These are phyloP conservation scores for Ceratotherium simum DNA, from an alignment of 2,113 vertebrate species.

Conservation along the genomic window DNA sequence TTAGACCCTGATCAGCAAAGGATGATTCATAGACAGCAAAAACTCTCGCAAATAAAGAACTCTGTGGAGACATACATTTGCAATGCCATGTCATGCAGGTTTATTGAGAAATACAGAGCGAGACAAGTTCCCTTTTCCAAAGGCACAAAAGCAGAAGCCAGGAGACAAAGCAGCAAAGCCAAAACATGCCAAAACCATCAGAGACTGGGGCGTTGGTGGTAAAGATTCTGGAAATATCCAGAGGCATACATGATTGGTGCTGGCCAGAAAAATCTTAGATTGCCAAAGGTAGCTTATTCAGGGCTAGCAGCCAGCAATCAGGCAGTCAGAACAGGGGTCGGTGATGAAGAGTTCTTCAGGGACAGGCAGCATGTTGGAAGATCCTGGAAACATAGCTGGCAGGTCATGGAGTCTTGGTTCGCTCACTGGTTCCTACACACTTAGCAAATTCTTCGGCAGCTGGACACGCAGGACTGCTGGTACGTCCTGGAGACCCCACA, in stretches of 20 bases:
- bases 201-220: background rate
- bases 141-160: constrained; percentile 55
- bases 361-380: constrained; percentile 5
- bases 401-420: constrained; percentile 8
- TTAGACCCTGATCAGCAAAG: background rate
- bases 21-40: background rate
- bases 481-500: constrained; percentile 55
- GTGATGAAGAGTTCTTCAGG: background rate
- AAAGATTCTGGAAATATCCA: background rate
- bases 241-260: background rate
- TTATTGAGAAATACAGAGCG: constrained; percentile 74
- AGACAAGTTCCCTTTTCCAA: background rate
- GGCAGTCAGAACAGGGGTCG: constrained; percentile 4
- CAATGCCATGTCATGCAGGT: constrained; percentile 66
- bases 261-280: background rate
- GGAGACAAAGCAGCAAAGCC: constrained; percentile 16
- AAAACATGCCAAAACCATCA: constrained; percentile 18
- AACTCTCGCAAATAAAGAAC: constrained; percentile 54
- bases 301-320: constrained; percentile 27
- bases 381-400: constrained; percentile 52
- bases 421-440: background rate
- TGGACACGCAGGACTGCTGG: constrained; percentile 62
- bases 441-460: constrained; percentile 73
- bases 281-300: background rate
- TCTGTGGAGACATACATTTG: constrained; percentile 48